phyloP scores from a whole-genome alignment of 2,113 vertebrate genomes.

The human region GRCh38 chrX:86791001-86791500 shows the following conservation, averaged over 20 bases:
- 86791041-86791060: neutral
- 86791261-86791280: neutral
- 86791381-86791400: neutral
- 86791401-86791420: neutral
- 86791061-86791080: neutral
- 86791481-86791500: neutral
- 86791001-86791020: neutral
- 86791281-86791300: neutral
- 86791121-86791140: neutral
- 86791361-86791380: neutral
- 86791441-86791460: neutral
- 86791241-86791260: neutral
- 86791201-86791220: neutral
- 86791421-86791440: neutral
- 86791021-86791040: neutral
- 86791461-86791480: neutral
- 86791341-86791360: neutral
- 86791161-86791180: neutral
- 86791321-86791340: neutral
- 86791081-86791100: neutral
- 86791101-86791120: neutral
- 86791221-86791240: neutral
- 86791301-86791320: neutral
- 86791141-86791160: neutral
- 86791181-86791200: neutral